These are phyloP conservation scores for Cerastis leucographa DNA, from an alignment of 2,888 invertebrate species.

Conservation along the genomic window DNA sequence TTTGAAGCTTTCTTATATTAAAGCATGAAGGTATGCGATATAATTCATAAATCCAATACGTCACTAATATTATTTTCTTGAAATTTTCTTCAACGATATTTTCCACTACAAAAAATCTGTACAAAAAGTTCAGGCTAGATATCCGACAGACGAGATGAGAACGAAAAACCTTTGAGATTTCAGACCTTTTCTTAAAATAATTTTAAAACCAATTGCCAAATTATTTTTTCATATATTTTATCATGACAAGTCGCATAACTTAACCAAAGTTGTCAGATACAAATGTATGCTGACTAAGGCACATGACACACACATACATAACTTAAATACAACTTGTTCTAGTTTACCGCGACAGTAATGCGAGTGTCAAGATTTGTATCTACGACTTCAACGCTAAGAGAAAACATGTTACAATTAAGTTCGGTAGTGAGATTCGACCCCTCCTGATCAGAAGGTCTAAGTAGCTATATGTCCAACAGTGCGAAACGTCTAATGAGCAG, in stretches of 20 bases:
- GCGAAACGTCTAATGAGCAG: no score
- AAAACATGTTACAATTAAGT: slow-evolving; percentile 50
- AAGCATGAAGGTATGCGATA: not conserved
- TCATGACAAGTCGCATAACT: not conserved
- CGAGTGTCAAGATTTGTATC: slow-evolving; percentile 57
- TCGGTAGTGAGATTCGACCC: slow-evolving; percentile 44
- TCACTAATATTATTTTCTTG: not conserved
- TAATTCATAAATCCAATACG: not conserved
- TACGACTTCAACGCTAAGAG: slow-evolving; percentile 46
- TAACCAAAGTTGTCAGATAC: slow-evolving; percentile 22
- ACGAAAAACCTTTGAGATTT: no score
- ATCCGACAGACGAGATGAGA: no score
- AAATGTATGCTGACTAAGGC: slow-evolving; percentile 16
- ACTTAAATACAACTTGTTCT: slow-evolving; percentile 43
- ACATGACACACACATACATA: slow-evolving; percentile 10
- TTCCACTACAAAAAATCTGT: not conserved
- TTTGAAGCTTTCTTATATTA: not conserved
- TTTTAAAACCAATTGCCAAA: no score
- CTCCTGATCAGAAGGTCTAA: no score
- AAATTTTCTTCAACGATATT: not conserved
- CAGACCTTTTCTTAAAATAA: no score
- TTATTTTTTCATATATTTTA: no score
- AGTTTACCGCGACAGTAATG: slow-evolving; percentile 53
- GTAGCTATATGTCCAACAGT: no score
- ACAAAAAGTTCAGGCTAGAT: not conserved